Evolutionary conservation across 2,113 vertebrate genomes (phyloP).

Genomic region (Delphinus delphis): DNA sequence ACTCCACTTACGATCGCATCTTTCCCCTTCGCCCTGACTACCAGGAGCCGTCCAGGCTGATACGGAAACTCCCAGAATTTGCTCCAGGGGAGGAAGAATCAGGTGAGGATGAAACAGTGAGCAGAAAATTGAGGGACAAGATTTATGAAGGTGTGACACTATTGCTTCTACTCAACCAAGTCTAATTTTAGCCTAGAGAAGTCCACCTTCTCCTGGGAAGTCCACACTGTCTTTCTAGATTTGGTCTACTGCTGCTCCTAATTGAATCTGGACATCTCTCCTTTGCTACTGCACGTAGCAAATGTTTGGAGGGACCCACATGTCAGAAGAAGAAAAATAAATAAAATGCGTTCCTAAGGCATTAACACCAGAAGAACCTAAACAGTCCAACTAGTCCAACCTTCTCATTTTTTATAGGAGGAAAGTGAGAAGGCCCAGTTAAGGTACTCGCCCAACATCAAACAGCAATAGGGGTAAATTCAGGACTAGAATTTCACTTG

Average conservation of each 20-base stretch:
- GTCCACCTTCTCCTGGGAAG: background rate
- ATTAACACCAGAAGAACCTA: background rate
- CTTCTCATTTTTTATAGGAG: background rate
- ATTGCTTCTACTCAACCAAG: background rate
- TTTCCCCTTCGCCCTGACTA: constrained; percentile 95
- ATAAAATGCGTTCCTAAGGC: background rate
- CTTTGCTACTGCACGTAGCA: background rate
- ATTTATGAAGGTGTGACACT: background rate
- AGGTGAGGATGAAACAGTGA: constrained; percentile 80
- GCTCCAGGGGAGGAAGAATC: constrained; percentile 87
- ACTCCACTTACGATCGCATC: constrained; percentile 95
- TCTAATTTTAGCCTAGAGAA: background rate
- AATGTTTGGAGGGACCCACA: background rate
- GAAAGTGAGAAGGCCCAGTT: background rate
- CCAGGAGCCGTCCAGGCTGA: constrained; percentile 94
- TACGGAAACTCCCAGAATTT: constrained; percentile 94
- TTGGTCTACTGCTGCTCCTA: background rate
- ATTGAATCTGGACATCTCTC: background rate
- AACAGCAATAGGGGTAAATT: background rate
- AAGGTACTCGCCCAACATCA: background rate
- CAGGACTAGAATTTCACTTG: background rate
- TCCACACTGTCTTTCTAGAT: background rate
- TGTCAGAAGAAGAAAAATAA: background rate
- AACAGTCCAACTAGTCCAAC: background rate
- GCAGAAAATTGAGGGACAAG: background rate